Percentiles rank a stretch among this genome's conserved stretches.
These are phyloP conservation scores for Mesoligia furuncula DNA, from an alignment of 2,888 invertebrate species.

Conservation along the genomic window DNA sequence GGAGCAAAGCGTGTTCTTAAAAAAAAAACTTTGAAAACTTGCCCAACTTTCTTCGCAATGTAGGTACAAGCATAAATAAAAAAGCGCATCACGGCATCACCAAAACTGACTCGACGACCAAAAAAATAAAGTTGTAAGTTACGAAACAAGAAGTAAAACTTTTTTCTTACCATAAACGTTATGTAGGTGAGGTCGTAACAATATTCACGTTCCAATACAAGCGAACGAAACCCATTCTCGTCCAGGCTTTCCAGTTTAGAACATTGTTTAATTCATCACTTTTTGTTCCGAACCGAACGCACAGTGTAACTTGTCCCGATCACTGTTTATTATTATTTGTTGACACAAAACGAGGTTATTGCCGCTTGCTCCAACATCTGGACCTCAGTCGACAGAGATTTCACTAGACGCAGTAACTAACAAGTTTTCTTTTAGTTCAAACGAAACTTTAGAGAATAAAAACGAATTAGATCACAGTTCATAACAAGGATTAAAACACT, in stretches of 20 bases:
- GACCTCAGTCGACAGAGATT: constrained; percentile 80
- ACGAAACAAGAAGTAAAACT: constrained; percentile 87
- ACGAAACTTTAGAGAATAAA: constrained; percentile 47
- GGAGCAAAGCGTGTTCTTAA: constrained; percentile 29
- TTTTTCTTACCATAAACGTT: constrained; percentile 89
- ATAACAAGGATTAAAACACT: constrained; percentile 73
- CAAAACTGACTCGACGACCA: constrained; percentile 59
- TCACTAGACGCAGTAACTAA: constrained; percentile 78
- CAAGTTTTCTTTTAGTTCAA: constrained; percentile 62
- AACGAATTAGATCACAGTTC: constrained; percentile 57
- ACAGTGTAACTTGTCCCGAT: constrained; percentile 81
- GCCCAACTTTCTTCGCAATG: constrained; percentile 59
- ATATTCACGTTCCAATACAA: constrained; percentile 80
- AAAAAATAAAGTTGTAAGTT: constrained; percentile 78
- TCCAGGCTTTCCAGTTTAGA: constrained; percentile 84
- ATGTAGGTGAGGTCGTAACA: constrained; percentile 86
- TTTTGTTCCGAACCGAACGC: constrained; percentile 76
- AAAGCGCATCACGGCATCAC: constrained; percentile 67
- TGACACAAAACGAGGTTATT: constrained; percentile 87
- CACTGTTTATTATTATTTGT: constrained; percentile 89
- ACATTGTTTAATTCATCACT: constrained; percentile 87
- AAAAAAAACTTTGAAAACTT: constrained; percentile 47
- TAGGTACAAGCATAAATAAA: constrained; percentile 61
- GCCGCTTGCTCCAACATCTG: constrained; percentile 84
- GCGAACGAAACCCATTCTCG: constrained; percentile 84